Evolutionary conservation across 2,797 vertebrate species (phyloP).

Genomic region (Lateolabrax maculatus): DNA sequence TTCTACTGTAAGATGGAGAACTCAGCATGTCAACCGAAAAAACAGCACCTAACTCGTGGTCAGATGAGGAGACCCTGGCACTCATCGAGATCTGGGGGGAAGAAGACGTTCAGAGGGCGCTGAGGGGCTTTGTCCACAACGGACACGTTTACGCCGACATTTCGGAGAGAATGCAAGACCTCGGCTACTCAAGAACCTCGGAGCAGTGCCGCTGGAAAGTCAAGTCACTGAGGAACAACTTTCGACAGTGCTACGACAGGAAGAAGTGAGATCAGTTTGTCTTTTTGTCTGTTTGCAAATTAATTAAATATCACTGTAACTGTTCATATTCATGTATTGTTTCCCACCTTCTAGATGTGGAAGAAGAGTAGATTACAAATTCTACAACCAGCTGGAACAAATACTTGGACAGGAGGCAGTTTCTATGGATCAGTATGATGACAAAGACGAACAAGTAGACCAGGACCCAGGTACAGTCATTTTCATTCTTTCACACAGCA

Average conservation of each 20-base stretch:
- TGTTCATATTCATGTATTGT: neutral
- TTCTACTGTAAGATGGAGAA: conserved; percentile 54
- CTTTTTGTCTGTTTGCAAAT: neutral
- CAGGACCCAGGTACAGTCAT: conserved; percentile 65
- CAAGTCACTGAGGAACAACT: conserved; percentile 82
- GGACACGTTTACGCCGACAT: conserved; percentile 88
- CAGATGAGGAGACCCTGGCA: conserved; percentile 87
- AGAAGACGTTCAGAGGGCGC: conserved; percentile 86
- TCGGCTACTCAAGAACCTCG: conserved; percentile 84
- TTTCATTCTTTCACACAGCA: neutral
- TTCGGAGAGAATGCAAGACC: conserved; percentile 82
- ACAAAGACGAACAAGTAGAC: conserved; percentile 71
- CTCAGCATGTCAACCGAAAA: conserved; percentile 45
- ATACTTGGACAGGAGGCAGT: conserved; percentile 74
- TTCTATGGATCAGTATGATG: conserved; percentile 76
- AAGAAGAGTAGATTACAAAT: conserved; percentile 74
- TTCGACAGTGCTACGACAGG: conserved; percentile 77
- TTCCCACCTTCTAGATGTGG: conserved; percentile 63
- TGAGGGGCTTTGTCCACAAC: conserved; percentile 86
- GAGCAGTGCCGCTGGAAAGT: conserved; percentile 90
- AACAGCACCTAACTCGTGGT: conserved; percentile 75
- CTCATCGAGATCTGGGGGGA: conserved; percentile 89
- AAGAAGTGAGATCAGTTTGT: conserved; percentile 74
- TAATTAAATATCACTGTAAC: neutral
- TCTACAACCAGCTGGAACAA: conserved; percentile 78